These are phyloP conservation scores for Rhabdornis inornatus DNA, from an alignment of 2,113 vertebrate genomes.

Conservation along the genomic window DNA sequence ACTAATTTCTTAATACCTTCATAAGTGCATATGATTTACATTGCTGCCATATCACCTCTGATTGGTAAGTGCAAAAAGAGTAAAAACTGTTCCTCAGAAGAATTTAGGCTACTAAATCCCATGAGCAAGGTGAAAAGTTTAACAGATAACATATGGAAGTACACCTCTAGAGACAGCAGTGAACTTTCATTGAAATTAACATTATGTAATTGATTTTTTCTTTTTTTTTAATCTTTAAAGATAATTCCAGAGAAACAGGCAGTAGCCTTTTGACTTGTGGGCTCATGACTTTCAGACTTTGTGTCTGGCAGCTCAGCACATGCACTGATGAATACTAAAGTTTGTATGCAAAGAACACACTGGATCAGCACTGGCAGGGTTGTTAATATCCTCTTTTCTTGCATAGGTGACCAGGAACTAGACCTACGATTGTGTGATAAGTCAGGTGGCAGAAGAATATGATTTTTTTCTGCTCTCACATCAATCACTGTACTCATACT, in stretches of 20 bases:
- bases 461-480: neutral
- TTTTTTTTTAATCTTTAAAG: neutral
- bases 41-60: neutral
- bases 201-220: neutral
- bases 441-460: neutral
- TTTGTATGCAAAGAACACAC: neutral
- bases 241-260: neutral
- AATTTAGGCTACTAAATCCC: neutral
- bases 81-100: neutral
- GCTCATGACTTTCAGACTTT: neutral
- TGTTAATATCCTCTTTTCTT: neutral
- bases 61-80: neutral
- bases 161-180: neutral
- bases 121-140: neutral
- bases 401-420: neutral
- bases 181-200: neutral
- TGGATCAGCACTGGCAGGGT: neutral
- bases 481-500: neutral
- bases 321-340: neutral
- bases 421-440: neutral
- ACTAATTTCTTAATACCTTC: neutral
- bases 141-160: neutral
- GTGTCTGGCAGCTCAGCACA: neutral
- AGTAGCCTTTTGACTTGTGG: neutral
- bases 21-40: neutral